A percentile compares a stretch with the other conserved stretches of the same genome.
Conservation (phyloP, 2,797 vertebrate genomes). For the Peromyscus melanophrys region DNA sequence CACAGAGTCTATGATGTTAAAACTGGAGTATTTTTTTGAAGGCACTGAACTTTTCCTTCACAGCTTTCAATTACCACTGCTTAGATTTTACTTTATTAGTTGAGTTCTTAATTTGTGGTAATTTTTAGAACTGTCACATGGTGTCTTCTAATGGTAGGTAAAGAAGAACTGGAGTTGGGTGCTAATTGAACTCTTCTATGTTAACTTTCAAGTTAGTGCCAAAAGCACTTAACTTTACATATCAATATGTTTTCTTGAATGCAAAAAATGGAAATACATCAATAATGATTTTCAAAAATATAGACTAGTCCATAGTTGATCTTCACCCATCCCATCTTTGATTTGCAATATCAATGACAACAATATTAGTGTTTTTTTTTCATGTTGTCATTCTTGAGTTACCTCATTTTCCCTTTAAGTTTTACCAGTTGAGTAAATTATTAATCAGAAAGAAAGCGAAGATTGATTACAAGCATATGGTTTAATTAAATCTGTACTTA, state of each 20-base stretch:
- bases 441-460: constrained; percentile 28
- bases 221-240: not conserved
- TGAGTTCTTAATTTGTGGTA: constrained; percentile 32
- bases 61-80: not conserved
- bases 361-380: not conserved
- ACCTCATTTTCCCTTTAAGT: not conserved
- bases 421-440: not conserved
- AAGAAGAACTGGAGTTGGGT: not conserved
- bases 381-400: not conserved
- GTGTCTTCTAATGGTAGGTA: not conserved
- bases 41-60: not conserved
- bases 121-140: not conserved
- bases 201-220: not conserved
- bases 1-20: not conserved
- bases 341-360: not conserved
- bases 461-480: not conserved
- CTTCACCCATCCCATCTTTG: not conserved
- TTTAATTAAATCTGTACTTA: constrained; percentile 10
- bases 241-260: not conserved
- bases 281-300: not conserved
- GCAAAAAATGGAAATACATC: not conserved
- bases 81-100: constrained; percentile 34
- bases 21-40: not conserved
- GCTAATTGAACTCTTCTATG: not conserved
- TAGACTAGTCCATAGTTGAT: not conserved